Percentiles rank a stretch among this genome's conserved stretches.
Conservation (phyloP, 1,140 invertebrate species). For the Bursaphelenchus mucronatus region DNA sequence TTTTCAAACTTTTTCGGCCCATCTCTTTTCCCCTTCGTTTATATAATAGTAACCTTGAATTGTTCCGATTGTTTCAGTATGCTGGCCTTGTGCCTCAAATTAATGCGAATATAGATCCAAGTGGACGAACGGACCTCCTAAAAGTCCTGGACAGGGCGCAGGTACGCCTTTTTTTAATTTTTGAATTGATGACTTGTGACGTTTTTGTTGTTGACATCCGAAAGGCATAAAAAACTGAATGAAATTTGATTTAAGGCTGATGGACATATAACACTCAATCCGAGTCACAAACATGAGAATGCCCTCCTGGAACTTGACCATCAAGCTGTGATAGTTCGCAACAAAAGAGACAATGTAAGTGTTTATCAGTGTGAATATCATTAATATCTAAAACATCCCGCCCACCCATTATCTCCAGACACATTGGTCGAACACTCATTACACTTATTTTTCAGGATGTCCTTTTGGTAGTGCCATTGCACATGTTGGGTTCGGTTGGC, state of each 20-base stretch:
- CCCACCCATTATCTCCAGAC: no score
- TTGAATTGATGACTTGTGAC: background rate
- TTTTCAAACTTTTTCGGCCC: no score
- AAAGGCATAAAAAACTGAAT: background rate
- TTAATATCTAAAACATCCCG: background rate
- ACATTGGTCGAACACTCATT: no score
- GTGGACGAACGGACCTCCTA: constrained; percentile 47
- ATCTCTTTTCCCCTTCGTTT: no score
- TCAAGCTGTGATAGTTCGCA: constrained; percentile 23
- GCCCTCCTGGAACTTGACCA: constrained; percentile 24
- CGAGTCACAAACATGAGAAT: constrained; percentile 16
- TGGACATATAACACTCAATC: constrained; percentile 18
- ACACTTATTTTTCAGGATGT: constrained; percentile 20
- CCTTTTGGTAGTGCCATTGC: constrained; percentile 36
- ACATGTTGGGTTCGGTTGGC: constrained; percentile 45
- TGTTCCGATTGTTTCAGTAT: constrained; percentile 26
- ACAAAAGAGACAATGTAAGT: constrained; percentile 11
- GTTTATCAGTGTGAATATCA: background rate
- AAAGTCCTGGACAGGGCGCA: constrained; percentile 39
- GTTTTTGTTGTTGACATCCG: background rate
- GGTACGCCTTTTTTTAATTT: background rate
- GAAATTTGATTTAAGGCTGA: background rate
- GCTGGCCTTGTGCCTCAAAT: constrained; percentile 42
- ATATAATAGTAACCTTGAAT: no score
- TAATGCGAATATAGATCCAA: constrained; percentile 43